Evolutionary conservation across 2,888 invertebrate genomes (phyloP).

Genomic region (Eupithecia centaureata): DNA sequence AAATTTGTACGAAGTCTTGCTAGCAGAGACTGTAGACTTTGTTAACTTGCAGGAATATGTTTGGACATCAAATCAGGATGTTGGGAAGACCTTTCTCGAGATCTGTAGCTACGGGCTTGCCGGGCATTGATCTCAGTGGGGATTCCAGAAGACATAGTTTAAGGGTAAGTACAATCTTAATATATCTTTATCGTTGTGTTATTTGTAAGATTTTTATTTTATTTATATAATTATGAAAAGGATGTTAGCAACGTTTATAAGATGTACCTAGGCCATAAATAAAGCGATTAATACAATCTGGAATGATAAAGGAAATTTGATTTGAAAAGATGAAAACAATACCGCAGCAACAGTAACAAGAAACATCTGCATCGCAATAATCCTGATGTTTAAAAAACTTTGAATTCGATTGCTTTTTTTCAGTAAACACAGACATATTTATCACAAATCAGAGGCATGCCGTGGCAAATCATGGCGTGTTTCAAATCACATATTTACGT

Average conservation of each 20-base stretch:
- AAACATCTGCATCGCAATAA: no score
- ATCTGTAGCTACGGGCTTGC: conserved; percentile 85
- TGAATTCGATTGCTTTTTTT: background rate
- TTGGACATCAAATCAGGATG: conserved; percentile 86
- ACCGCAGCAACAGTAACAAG: no score
- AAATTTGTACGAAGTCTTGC: conserved; percentile 56
- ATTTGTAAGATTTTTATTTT: background rate
- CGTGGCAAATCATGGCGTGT: background rate
- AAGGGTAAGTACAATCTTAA: conserved; percentile 70
- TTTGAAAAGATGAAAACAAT: no score
- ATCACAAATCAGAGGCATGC: no score
- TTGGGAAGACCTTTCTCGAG: conserved; percentile 87
- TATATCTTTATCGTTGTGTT: background rate
- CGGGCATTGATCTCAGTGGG: conserved; percentile 77
- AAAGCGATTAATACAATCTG: no score
- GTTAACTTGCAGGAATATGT: conserved; percentile 84
- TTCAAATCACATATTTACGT: conserved; percentile 12
- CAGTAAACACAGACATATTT: background rate
- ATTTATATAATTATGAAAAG: no score
- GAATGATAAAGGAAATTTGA: no score
- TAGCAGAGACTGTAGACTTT: conserved; percentile 62
- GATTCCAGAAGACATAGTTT: conserved; percentile 84
- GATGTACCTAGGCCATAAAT: no score
- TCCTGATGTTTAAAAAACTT: no score
- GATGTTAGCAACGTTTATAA: no score